Evolutionary conservation across 2,888 invertebrate species (phyloP).

Genomic region (Lapara coniferarum): DNA sequence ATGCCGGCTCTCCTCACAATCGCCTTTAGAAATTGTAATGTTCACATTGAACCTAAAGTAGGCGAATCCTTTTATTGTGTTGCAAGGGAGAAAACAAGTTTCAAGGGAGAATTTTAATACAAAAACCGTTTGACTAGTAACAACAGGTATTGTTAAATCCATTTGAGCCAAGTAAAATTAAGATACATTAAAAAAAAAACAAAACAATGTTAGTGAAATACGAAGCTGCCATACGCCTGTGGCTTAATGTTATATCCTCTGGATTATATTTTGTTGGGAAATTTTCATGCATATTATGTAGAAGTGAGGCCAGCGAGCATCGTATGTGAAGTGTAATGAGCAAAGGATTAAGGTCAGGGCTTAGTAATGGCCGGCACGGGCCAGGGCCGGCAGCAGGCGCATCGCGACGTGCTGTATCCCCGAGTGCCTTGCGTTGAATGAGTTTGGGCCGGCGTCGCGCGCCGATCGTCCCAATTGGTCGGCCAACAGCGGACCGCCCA

Average conservation of each 20-base stretch:
- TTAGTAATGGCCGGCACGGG: slow-evolving; percentile 45
- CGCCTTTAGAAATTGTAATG: too few species aligned
- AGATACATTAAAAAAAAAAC: too few species aligned
- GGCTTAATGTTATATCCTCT: neutral
- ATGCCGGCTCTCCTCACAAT: too few species aligned
- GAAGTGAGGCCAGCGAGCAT: slow-evolving; percentile 16
- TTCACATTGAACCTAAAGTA: too few species aligned
- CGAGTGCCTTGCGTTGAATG: slow-evolving; percentile 66
- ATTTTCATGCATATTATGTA: neutral
- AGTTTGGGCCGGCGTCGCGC: slow-evolving; percentile 77
- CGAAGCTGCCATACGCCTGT: neutral
- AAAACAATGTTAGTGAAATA: neutral
- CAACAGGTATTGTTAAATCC: too few species aligned
- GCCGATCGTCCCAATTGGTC: slow-evolving; percentile 83
- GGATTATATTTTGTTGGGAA: neutral
- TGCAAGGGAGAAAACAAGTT: too few species aligned
- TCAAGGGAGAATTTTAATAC: too few species aligned
- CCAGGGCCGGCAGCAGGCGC: slow-evolving; percentile 33
- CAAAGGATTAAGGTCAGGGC: slow-evolving; percentile 28
- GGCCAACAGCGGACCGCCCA: slow-evolving; percentile 72
- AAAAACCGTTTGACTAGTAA: too few species aligned
- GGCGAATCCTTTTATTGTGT: too few species aligned
- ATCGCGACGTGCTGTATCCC: slow-evolving; percentile 48
- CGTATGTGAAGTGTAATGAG: slow-evolving; percentile 33
- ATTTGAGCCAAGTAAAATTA: neutral